These are phyloP conservation scores for Neodiprion lecontei DNA, from an alignment of 1,140 invertebrate genomes.

Conservation along the genomic window DNA sequence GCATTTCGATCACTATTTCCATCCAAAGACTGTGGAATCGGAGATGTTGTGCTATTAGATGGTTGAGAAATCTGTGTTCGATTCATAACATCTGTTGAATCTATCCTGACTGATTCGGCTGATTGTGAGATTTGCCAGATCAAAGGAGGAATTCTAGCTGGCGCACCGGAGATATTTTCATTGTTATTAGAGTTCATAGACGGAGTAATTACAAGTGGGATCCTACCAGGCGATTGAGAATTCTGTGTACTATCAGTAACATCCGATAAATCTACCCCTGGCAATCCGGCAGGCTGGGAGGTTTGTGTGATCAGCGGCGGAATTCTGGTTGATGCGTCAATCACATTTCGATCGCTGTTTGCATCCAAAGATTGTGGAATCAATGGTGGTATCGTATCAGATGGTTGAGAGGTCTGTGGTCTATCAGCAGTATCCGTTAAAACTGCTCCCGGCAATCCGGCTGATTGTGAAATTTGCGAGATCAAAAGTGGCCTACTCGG, in stretches of 20 bases:
- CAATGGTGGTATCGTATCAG: background rate
- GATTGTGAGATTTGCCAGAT: background rate
- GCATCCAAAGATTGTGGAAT: background rate
- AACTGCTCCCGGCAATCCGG: background rate
- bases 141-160: background rate
- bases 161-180: background rate
- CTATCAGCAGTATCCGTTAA: background rate
- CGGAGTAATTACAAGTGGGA: background rate
- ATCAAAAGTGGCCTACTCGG: background rate
- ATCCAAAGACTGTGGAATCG: background rate
- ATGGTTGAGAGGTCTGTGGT: background rate
- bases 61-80: no score
- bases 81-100: no score
- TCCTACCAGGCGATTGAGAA: background rate
- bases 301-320: background rate
- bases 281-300: background rate
- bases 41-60: background rate
- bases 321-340: background rate
- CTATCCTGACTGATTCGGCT: background rate
- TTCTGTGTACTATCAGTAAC: background rate
- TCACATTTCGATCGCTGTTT: background rate
- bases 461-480: background rate
- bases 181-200: background rate
- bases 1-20: background rate
- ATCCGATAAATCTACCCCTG: background rate